These are phyloP conservation scores for Chelmon rostratus DNA, from an alignment of 2,797 vertebrate species.

Conservation along the genomic window DNA sequence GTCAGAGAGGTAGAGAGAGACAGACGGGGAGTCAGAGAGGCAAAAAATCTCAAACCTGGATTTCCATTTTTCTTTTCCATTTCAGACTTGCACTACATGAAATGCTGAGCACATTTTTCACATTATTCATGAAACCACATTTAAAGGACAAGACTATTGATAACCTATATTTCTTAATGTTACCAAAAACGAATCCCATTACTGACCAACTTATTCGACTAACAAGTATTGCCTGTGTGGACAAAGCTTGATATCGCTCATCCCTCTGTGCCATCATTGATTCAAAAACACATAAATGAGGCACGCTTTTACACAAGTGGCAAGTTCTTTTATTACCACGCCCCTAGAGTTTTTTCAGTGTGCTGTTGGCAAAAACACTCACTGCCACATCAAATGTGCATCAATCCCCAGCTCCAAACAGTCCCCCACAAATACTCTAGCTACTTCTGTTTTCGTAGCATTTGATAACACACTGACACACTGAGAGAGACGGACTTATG, in stretches of 20 bases:
- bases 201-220: not conserved
- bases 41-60: not conserved
- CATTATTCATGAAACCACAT: not conserved
- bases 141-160: not conserved
- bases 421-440: not conserved
- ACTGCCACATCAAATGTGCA: not conserved
- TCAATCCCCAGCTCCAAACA: not conserved
- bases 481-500: not conserved
- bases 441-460: not conserved
- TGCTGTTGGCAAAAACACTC: not conserved
- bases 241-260: constrained; percentile 4
- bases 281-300: not conserved
- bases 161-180: constrained; percentile 2
- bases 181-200: not conserved
- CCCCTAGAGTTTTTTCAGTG: not conserved
- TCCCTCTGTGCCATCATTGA: not conserved
- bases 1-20: too few relatives aligned
- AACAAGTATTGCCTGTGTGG: not conserved
- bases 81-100: not conserved
- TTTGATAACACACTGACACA: not conserved
- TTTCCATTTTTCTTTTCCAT: not conserved
- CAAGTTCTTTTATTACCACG: not conserved
- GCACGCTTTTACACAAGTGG: not conserved
- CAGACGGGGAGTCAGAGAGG: not conserved
- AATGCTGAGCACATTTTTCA: not conserved